These are phyloP conservation scores for Macrotis lagotis DNA, from an alignment of 2,113 vertebrate species.

Conservation along the genomic window DNA sequence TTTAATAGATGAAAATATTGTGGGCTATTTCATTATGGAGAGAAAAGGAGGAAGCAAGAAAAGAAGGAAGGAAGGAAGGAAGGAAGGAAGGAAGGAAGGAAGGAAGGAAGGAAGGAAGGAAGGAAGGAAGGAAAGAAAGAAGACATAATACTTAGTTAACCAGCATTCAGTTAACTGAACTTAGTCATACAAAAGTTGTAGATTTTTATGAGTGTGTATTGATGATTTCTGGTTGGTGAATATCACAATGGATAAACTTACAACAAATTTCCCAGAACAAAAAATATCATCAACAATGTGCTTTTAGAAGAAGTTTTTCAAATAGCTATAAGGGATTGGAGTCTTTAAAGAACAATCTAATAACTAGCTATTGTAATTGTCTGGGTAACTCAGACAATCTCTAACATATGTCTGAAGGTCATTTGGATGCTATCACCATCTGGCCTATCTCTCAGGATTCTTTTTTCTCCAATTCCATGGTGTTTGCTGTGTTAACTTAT, in stretches of 20 bases:
- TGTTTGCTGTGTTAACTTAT: slow-evolving; percentile 38
- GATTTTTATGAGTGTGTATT: slow-evolving; percentile 79
- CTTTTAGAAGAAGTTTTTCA: slow-evolving; percentile 63
- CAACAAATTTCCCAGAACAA: slow-evolving; percentile 71
- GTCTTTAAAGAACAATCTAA: slow-evolving; percentile 38
- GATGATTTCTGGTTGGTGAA: slow-evolving; percentile 76
- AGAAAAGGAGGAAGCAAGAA: slow-evolving; percentile 23
- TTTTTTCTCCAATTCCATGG: neutral
- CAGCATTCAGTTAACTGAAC: slow-evolving; percentile 76
- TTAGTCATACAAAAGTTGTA: slow-evolving; percentile 77
- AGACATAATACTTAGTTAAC: slow-evolving; percentile 49
- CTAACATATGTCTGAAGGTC: slow-evolving; percentile 63
- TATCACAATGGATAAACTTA: slow-evolving; percentile 71
- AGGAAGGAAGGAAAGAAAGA: neutral
- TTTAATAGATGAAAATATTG: slow-evolving; percentile 5
- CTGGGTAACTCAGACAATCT: slow-evolving; percentile 61
- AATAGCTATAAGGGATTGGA: slow-evolving; percentile 62
- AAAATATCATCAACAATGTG: slow-evolving; percentile 57
- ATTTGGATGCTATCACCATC: neutral
- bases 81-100: slow-evolving; percentile 7
- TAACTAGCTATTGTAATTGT: slow-evolving; percentile 55
- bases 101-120: neutral
- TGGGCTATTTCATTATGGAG: neutral
- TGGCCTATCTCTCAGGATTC: neutral
- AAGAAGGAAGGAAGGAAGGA: neutral